Base-by-base conservation (phyloP, 2,888 invertebrate species). In the Ectemnius continuus region DNA sequence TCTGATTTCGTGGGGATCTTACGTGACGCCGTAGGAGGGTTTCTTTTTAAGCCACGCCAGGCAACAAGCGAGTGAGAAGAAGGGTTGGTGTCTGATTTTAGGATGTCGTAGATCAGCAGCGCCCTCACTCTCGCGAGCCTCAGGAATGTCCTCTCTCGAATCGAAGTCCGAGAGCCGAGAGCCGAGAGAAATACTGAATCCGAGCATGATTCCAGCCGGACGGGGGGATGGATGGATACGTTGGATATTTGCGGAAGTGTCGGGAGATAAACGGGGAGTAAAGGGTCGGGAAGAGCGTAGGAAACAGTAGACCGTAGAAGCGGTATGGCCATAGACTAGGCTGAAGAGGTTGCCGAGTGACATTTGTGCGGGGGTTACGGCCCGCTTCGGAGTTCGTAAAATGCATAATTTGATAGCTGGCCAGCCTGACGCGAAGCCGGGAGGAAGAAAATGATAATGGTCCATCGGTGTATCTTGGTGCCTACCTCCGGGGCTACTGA, bases 371-470 rank as follows among this genome's bases (percentile, higher is more conserved):
- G 77, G 73, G 69, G 67, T 84, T 83, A 75, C 71, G 67, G 56
- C 16, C 66, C 66, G 72, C 78, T 77, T 75, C 67, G 78, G 65
- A 81, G 80, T 85, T 83, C 81, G 73, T 85, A 84, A 87, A 86
- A 80, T 77, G 74, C 73, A 79, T 75, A 80, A 85, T 83, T 83
- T 79, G 84, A 81, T 78, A 72, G 62, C 63, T 57, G 70, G 36
- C 36, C 36, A 8, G 36, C 8, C 65, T 67, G 59, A 36, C 60
- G 57, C 61, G 65, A 75, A 72, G 73, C 62, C 70, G 77, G 73
- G 69, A 77, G 79, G 68, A 70, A 75, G 71, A 79, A 83, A 81
- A 82, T 80, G 79, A 82, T 86, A 86, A 87, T 80, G 83, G 86
- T 78, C 70, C 79, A 76, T 71, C 74, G 61, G 73, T 81, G 80